A percentile compares a stretch with the other conserved stretches of the same genome.
phyloP scores from a whole-genome alignment of 2,797 vertebrate genomes.

The Diplodus sargus region DNA sequence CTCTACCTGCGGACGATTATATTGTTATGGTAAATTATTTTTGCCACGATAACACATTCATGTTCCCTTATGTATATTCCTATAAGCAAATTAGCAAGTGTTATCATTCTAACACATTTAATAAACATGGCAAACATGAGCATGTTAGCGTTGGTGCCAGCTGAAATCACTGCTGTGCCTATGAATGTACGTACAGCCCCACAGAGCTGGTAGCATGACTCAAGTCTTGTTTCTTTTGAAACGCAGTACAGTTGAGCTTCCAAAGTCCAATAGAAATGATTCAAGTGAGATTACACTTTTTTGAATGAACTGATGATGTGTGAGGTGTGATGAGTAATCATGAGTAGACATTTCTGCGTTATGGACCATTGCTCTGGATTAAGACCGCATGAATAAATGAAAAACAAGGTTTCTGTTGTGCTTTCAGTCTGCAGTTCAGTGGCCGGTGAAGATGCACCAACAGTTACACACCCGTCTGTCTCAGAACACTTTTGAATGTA shows the following conservation, averaged over 20 bases:
- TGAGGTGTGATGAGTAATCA: not conserved
- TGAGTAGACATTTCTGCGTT: not conserved
- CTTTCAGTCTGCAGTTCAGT: not conserved
- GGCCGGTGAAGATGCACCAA: not conserved
- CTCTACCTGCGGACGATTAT: too few relatives aligned
- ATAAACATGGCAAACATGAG: not conserved
- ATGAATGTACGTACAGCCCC: too few relatives aligned
- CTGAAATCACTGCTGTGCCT: not conserved
- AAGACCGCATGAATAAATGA: not conserved
- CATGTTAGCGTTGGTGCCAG: not conserved
- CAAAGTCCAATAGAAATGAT: not conserved
- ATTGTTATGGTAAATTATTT: too few relatives aligned
- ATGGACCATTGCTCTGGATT: not conserved
- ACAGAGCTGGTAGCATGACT: not conserved
- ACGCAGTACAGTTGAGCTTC: not conserved
- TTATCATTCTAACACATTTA: not conserved
- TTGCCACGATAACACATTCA: too few relatives aligned
- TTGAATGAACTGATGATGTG: not conserved
- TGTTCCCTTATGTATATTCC: not conserved
- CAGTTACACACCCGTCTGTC: not conserved
- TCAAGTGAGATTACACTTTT: not conserved
- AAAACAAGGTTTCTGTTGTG: not conserved
- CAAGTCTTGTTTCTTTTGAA: not conserved
- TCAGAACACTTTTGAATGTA: conserved; percentile 12
- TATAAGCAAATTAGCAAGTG: not conserved